Conservation (phyloP, 37 sponge, comb jelly and placozoan species). For the Chondrilla cf. caribensis region DNA sequence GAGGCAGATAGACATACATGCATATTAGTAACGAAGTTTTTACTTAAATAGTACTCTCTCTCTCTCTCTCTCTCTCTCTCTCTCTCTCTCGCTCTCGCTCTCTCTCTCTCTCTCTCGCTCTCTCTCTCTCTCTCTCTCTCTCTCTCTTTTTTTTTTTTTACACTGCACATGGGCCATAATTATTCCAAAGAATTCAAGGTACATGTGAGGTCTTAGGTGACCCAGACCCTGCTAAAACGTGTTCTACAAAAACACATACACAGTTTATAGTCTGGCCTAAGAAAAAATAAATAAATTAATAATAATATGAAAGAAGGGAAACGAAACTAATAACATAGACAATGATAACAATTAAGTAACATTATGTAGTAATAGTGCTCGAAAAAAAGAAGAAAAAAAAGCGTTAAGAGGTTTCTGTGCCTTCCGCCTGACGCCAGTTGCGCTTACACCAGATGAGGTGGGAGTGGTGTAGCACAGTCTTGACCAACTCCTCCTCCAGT, state of each 20-base stretch:
- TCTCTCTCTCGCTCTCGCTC: no score
- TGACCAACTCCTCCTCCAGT: slow-evolving; percentile 1
- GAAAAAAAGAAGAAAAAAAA: no score
- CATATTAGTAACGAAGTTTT: not conserved
- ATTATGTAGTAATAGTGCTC: no score
- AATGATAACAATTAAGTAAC: no score
- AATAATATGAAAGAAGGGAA: not conserved
- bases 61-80: no score
- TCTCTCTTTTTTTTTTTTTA: not conserved
- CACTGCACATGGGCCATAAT: slow-evolving; percentile 19
- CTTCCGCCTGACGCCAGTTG: not conserved
- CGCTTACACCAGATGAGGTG: slow-evolving; percentile 18
- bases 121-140: slow-evolving; percentile 9
- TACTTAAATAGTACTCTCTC: no score
- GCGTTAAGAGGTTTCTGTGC: no score
- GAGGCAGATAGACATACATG: not conserved
- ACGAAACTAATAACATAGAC: no score
- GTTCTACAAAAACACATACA: slow-evolving; percentile 20
- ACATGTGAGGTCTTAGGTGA: slow-evolving; percentile 22
- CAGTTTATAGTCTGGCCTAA: slow-evolving; percentile 13
- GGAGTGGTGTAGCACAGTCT: not conserved
- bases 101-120: no score
- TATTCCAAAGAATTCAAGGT: not conserved
- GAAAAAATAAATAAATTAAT: not conserved
- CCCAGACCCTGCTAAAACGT: slow-evolving; percentile 22